Conservation (phyloP, 2,797 vertebrate species). For the Sebastes reedi region DNA sequence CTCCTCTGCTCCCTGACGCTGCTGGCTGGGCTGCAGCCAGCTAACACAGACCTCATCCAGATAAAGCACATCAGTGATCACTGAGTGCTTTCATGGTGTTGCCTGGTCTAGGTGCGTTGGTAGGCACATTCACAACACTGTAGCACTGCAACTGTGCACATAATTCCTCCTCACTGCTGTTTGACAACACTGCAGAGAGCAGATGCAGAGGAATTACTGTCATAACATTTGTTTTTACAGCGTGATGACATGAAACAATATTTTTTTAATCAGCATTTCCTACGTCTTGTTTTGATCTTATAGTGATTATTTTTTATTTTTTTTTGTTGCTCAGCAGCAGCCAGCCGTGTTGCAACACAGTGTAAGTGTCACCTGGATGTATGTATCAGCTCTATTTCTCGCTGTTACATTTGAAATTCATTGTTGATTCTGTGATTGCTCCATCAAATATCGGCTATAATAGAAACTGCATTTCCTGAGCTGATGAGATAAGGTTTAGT, state of each 20-base stretch:
- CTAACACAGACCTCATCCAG: constrained; percentile 59
- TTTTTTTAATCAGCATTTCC: constrained; percentile 69
- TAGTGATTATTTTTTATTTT: constrained; percentile 54
- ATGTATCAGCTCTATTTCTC: constrained; percentile 45
- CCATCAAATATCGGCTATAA: constrained; percentile 57
- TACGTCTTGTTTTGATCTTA: constrained; percentile 62
- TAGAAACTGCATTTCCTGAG: constrained; percentile 60
- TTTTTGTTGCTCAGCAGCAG: constrained; percentile 48
- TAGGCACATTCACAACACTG: constrained; percentile 52
- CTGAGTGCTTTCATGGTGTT: constrained; percentile 60
- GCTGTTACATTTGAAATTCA: constrained; percentile 52
- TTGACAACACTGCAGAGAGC: constrained; percentile 67
- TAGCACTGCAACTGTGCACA: constrained; percentile 55
- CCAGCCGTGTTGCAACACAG: constrained; percentile 47
- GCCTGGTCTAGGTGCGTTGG: constrained; percentile 58
- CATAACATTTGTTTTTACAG: constrained; percentile 70
- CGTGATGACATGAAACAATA: constrained; percentile 64
- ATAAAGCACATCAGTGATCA: constrained; percentile 69
- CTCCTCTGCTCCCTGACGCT: constrained; percentile 37
- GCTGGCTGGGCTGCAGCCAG: constrained; percentile 63
- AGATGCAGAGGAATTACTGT: constrained; percentile 69
- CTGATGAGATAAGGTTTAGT: constrained; percentile 65
- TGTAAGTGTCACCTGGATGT: constrained; percentile 65
- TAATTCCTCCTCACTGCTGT: constrained; percentile 60
- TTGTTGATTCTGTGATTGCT: constrained; percentile 61